Percentiles rank a stretch among this genome's conserved stretches.
Conservation (phyloP, 2,888 invertebrate genomes). For the Epistrophe eligans region DNA sequence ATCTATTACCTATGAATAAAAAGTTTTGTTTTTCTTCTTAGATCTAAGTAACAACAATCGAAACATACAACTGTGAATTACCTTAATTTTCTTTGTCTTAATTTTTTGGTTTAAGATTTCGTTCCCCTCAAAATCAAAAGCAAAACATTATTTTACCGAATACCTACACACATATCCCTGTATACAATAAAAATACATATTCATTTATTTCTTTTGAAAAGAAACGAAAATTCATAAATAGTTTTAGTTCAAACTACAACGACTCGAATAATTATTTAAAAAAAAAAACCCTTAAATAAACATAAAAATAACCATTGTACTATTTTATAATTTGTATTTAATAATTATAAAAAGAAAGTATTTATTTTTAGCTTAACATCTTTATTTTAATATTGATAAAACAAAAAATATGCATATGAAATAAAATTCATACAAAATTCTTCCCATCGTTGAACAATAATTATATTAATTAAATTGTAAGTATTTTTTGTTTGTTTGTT, state of each 20-base stretch:
- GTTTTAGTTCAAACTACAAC: constrained; percentile 24
- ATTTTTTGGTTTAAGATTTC: neutral
- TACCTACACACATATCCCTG: constrained; percentile 39
- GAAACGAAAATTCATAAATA: constrained; percentile 23
- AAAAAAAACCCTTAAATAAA: constrained; percentile 8
- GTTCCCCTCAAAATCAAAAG: constrained; percentile 5
- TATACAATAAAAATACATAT: neutral
- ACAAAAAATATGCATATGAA: constrained; percentile 39
- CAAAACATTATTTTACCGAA: constrained; percentile 23
- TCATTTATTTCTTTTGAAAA: constrained; percentile 38
- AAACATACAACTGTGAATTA: constrained; percentile 60
- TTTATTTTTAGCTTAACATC: constrained; percentile 70
- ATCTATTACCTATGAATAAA: constrained; percentile 43
- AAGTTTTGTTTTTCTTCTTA: neutral
- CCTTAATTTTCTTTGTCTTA: constrained; percentile 3
- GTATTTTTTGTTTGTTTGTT: constrained; percentile 10
- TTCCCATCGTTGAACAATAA: constrained; percentile 74
- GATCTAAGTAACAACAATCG: constrained; percentile 57
- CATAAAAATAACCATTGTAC: constrained; percentile 23
- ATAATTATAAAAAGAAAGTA: constrained; percentile 57
- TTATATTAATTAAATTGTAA: constrained; percentile 57
- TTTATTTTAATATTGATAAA: constrained; percentile 44
- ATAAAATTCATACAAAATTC: constrained; percentile 71
- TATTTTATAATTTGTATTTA: constrained; percentile 53
- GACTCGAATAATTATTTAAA: constrained; percentile 56